These are phyloP conservation scores for Asteroscopus sphinx DNA, from an alignment of 2,888 invertebrate genomes.

Conservation along the genomic window DNA sequence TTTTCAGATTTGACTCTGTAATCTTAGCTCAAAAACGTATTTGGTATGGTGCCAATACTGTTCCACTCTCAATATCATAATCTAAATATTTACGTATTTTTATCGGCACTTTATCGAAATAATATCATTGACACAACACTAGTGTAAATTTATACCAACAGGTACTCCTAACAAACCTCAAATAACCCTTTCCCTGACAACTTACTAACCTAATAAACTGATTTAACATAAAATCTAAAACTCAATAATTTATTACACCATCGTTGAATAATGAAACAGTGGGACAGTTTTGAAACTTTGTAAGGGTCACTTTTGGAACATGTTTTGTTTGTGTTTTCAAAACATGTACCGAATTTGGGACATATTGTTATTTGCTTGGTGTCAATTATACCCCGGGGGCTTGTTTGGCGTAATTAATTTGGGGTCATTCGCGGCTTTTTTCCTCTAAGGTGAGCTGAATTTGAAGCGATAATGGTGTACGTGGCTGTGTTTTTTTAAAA, in stretches of 20 bases:
- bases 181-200: conserved; percentile 5
- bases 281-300: conserved; percentile 40
- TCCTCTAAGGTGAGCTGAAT: conserved; percentile 25
- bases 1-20: too few relatives aligned
- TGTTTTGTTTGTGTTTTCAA: conserved; percentile 40
- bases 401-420: conserved; percentile 49
- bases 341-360: conserved; percentile 25
- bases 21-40: too few relatives aligned
- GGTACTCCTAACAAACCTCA: conserved; percentile 14
- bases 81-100: too few relatives aligned
- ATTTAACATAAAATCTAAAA: conserved; percentile 46
- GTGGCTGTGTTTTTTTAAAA: conserved; percentile 1
- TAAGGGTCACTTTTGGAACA: conserved; percentile 23
- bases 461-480: conserved; percentile 33
- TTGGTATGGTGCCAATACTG: too few relatives aligned
- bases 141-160: conserved; percentile 22
- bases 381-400: conserved; percentile 39
- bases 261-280: conserved; percentile 45
- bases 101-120: too few relatives aligned
- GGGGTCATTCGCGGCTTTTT: conserved; percentile 22
- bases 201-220: conserved; percentile 44
- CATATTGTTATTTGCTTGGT: conserved; percentile 42
- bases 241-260: conserved; percentile 50
- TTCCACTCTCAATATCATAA: too few relatives aligned
- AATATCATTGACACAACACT: too few relatives aligned